Base-by-base conservation (phyloP, 2,888 invertebrate species). In the Ischnura elegans region DNA sequence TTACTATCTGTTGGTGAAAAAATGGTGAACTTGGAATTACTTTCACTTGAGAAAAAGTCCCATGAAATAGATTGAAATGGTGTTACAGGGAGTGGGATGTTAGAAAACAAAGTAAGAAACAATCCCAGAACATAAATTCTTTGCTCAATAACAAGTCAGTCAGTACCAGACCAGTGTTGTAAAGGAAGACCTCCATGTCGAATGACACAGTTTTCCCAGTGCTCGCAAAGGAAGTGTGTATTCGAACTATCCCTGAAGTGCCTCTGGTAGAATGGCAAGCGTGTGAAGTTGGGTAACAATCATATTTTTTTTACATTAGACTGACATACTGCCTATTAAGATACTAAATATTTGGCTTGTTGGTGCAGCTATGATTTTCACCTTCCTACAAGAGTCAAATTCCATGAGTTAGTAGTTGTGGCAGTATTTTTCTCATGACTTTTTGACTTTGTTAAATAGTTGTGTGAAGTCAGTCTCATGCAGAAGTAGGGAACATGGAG, bases 241-340 rank as follows among this genome's bases (percentile, higher is more conserved):
- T 93, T 94, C 93, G 94, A 94, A 94, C 94, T 94, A 95, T 95
- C 95, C 95, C 95, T 95, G 95, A 95, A 95, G 95, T 95, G 95
- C 95, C 95, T 95, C 95, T 93, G 93, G 93, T 93, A 93, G 93
- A 93, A 93, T 93, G 93, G 93, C 87, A 93, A 93, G 93, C 84
- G 45, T 93, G 93, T 93, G 93, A 87, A 93, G 93, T 93, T 66
- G 93, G 90, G 90, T 90, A 90, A 90, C 90, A 61, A 61, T 90
- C 90, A 90, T 90, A 90, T 90, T 90, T 90, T 90, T 90, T 90
- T 90, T 90, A 90, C 90, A 90, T 90, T 90, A 43, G 90, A 90
- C 61, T 90, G 90, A 90, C 90, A 55, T 90, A 90, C 90, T 90
- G 90, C 90, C 90, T 90, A 61, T 86, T 10, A 42, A 61, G 61